Conservation (phyloP, 2,888 invertebrate species). For the Eupithecia centaureata region DNA sequence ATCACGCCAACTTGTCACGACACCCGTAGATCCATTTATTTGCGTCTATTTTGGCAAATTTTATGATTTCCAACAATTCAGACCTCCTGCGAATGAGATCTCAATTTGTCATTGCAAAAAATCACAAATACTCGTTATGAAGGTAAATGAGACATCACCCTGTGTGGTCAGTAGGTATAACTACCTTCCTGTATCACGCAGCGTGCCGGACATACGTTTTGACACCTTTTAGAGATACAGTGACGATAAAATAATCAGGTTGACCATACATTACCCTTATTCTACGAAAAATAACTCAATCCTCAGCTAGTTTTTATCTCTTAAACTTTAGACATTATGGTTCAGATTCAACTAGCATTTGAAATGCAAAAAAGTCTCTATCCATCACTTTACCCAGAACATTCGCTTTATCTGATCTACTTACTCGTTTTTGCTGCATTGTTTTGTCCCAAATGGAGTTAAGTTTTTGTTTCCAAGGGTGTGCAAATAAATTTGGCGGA, state of each 20-base stretch:
- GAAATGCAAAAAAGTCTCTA: constrained; percentile 58
- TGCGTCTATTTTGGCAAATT: constrained; percentile 49
- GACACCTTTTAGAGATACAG: constrained; percentile 77
- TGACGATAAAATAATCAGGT: constrained; percentile 77
- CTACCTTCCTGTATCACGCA: constrained; percentile 80
- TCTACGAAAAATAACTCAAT: background rate
- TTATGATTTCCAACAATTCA: constrained; percentile 60
- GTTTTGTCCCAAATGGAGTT: constrained; percentile 67
- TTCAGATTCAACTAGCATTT: constrained; percentile 9
- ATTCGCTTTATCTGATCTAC: constrained; percentile 79
- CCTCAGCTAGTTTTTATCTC: background rate
- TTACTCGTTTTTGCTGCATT: constrained; percentile 75
- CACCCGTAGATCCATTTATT: constrained; percentile 45
- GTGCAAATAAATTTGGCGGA: constrained; percentile 76
- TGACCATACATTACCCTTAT: constrained; percentile 62
- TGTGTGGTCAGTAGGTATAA: constrained; percentile 76
- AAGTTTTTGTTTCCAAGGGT: constrained; percentile 75
- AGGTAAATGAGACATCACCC: constrained; percentile 73
- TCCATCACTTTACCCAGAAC: constrained; percentile 72
- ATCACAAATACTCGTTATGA: constrained; percentile 34
- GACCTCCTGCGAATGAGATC: constrained; percentile 69
- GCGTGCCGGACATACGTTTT: constrained; percentile 79
- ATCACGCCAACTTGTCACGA: constrained; percentile 63
- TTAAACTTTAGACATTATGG: background rate
- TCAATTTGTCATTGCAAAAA: constrained; percentile 72